Evolutionary conservation across 2,797 vertebrate species (phyloP).

Genomic region (Buphagus erythrorhynchus): DNA sequence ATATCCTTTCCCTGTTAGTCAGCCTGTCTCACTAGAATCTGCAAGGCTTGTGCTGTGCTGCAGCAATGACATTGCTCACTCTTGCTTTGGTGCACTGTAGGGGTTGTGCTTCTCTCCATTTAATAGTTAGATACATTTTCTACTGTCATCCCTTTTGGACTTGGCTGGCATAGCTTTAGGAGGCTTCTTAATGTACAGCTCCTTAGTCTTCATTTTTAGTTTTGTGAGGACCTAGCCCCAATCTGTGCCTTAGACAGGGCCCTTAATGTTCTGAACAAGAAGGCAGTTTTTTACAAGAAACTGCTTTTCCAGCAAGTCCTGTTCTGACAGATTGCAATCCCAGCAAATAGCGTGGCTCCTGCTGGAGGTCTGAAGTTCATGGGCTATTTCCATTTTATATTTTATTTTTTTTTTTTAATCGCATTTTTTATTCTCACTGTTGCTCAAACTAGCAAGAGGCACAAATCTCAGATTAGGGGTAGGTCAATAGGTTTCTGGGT

Average conservation of each 20-base stretch:
- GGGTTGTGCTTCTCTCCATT: neutral
- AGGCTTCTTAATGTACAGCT: neutral
- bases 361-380: neutral
- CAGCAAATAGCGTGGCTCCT: neutral
- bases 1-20: neutral
- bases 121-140: neutral
- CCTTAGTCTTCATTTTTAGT: neutral
- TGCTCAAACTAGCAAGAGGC: neutral
- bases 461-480: neutral
- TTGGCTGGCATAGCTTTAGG: neutral
- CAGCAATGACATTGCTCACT: neutral
- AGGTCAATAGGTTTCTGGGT: neutral
- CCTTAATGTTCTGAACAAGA: neutral
- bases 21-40: slow-evolving; percentile 45
- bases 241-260: neutral
- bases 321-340: neutral
- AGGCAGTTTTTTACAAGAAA: neutral
- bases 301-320: neutral
- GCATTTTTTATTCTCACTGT: neutral
- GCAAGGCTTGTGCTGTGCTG: neutral
- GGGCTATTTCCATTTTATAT: neutral
- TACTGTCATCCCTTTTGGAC: neutral
- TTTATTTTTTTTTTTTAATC: neutral
- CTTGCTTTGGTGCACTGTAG: neutral
- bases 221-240: neutral